Evolutionary conservation across 2,113 vertebrate genomes (phyloP).

Genomic region (Beaufortia kweichowensis): DNA sequence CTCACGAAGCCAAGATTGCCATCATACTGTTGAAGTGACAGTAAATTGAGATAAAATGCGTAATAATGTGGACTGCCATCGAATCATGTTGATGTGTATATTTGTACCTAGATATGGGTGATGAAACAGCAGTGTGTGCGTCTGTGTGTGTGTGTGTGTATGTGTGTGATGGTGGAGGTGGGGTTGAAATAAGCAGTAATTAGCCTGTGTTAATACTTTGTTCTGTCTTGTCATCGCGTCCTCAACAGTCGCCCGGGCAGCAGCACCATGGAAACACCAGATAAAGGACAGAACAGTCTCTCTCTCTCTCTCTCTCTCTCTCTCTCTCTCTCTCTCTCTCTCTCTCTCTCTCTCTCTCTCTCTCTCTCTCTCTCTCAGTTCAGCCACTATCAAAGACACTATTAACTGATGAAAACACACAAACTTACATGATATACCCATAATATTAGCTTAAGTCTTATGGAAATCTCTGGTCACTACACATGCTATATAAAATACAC

Average conservation of each 20-base stretch:
- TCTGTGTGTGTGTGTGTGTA: not conserved
- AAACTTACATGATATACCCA: not conserved
- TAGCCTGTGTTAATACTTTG: constrained; percentile 31
- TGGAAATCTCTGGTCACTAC: too few relatives aligned
- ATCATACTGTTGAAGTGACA: not conserved
- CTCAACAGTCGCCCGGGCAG: constrained; percentile 25
- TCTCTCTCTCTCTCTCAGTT: not conserved
- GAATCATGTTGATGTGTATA: not conserved
- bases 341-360: not conserved
- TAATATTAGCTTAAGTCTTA: not conserved
- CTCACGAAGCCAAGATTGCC: not conserved
- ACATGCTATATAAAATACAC: too few relatives aligned
- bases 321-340: not conserved
- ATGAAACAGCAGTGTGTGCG: not conserved
- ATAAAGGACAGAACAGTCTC: constrained; percentile 5
- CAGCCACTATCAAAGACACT: not conserved
- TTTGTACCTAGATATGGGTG: not conserved
- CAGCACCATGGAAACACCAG: constrained; percentile 18
- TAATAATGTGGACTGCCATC: not conserved
- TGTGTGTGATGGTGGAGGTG: not conserved
- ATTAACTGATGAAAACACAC: not conserved
- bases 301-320: not conserved
- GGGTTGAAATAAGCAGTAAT: constrained; percentile 19
- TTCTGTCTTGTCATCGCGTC: constrained; percentile 11
- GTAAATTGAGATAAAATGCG: not conserved